phyloP scores from a whole-genome alignment of 2,888 invertebrate genomes.

The Antheraea assamensis region DNA sequence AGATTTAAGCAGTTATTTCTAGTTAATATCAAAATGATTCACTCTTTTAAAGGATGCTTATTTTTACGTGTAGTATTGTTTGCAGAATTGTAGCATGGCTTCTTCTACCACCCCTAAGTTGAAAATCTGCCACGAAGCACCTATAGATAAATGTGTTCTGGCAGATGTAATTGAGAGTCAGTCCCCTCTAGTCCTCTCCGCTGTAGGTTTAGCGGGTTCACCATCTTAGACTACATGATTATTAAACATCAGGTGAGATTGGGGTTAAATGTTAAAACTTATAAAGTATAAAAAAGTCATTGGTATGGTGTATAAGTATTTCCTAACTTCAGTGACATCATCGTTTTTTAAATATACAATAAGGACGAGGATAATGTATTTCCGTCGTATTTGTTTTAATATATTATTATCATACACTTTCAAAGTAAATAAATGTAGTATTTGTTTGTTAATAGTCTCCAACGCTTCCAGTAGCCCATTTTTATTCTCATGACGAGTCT shows the following conservation, averaged over 20 bases:
- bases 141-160: too few relatives aligned
- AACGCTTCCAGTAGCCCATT: conserved; percentile 38
- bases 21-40: neutral
- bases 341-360: neutral
- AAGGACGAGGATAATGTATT: neutral
- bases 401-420: neutral
- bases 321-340: neutral
- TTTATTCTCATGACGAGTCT: conserved; percentile 47
- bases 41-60: neutral
- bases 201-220: too few relatives aligned
- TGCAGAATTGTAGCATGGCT: neutral
- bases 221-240: too few relatives aligned
- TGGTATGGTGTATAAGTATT: neutral
- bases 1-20: conserved; percentile 1
- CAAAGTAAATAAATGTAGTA: neutral
- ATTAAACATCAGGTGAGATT: too few relatives aligned
- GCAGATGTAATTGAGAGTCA: too few relatives aligned
- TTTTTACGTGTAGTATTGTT: neutral
- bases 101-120: too few relatives aligned
- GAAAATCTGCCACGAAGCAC: too few relatives aligned
- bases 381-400: neutral
- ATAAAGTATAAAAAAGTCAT: neutral
- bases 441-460: conserved; percentile 11
- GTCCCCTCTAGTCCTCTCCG: too few relatives aligned
- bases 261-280: too few relatives aligned